These are phyloP conservation scores for Silurus meridionalis DNA, from an alignment of 2,113 vertebrate genomes.

Conservation along the genomic window DNA sequence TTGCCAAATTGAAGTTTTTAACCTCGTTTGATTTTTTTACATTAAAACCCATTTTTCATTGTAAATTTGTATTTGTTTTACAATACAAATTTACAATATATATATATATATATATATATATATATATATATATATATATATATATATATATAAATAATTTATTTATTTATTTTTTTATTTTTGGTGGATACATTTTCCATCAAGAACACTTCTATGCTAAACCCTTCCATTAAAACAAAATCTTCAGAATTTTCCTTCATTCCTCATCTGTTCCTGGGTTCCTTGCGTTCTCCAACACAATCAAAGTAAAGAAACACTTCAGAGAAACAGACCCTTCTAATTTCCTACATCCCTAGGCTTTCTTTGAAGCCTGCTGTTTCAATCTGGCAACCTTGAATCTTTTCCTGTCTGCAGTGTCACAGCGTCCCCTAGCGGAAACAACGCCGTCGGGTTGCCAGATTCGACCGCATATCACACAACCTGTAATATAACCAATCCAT, in stretches of 20 bases:
- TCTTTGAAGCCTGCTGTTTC: neutral
- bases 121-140: no score
- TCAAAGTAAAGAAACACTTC: neutral
- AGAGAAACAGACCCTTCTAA: neutral
- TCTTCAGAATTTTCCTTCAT: no score
- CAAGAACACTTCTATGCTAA: no score
- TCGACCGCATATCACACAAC: rapidly evolving
- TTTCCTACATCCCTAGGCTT: neutral
- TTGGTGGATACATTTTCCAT: no score
- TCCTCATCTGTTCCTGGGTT: no score
- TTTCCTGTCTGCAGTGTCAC: constrained; percentile 49
- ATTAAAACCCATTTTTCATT: neutral
- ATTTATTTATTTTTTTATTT: no score
- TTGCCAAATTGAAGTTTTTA: constrained; percentile 34
- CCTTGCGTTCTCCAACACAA: no score
- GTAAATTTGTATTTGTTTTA: no score
- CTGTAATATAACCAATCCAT: neutral
- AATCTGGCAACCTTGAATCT: neutral
- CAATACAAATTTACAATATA: no score
- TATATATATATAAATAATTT: no score
- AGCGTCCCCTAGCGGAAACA: constrained; percentile 73
- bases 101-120: no score
- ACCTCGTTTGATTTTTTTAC: neutral
- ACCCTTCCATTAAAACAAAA: no score
- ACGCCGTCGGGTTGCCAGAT: constrained; percentile 9